Evolutionary conservation across 2,888 invertebrate species (phyloP).

Genomic region (Andrena flavipes): DNA sequence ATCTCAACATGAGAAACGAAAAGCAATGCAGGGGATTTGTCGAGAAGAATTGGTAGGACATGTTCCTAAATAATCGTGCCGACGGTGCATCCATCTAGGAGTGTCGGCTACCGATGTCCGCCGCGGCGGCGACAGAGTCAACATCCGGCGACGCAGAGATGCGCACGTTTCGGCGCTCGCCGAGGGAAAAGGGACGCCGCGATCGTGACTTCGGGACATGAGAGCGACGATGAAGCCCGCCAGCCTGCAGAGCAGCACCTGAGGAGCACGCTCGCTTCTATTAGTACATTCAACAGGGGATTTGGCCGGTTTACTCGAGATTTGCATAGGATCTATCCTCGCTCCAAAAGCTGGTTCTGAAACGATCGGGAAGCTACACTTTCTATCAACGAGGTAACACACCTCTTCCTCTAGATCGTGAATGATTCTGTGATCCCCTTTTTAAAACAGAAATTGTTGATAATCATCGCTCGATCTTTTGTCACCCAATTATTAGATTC

Average conservation of each 20-base stretch:
- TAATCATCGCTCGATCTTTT: conserved; percentile 15
- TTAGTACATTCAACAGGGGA: conserved; percentile 45
- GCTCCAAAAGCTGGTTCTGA: conserved; percentile 33
- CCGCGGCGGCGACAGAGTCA: conserved; percentile 70
- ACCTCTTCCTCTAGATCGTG: conserved; percentile 54
- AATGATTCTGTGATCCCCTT: conserved; percentile 38
- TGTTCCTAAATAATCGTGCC: conserved; percentile 27
- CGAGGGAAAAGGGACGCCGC: conserved; percentile 71
- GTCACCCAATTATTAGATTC: conserved; percentile 4
- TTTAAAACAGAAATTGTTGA: conserved; percentile 35
- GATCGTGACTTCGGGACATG: conserved; percentile 70
- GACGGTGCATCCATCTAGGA: conserved; percentile 46
- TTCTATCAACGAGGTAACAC: conserved; percentile 59
- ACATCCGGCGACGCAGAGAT: conserved; percentile 75
- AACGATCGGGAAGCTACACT: conserved; percentile 47
- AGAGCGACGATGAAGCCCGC: conserved; percentile 69
- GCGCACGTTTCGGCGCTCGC: conserved; percentile 74
- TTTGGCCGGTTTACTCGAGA: conserved; percentile 32
- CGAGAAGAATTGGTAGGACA: background rate
- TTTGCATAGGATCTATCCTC: conserved; percentile 30
- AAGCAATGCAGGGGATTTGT: too few species aligned
- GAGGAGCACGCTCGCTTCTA: conserved; percentile 58
- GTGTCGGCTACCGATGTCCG: conserved; percentile 57
- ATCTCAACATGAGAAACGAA: too few species aligned
- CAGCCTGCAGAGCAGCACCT: conserved; percentile 55